Base-by-base conservation (phyloP, 2,888 invertebrate genomes). In the Apamea epomidion region DNA sequence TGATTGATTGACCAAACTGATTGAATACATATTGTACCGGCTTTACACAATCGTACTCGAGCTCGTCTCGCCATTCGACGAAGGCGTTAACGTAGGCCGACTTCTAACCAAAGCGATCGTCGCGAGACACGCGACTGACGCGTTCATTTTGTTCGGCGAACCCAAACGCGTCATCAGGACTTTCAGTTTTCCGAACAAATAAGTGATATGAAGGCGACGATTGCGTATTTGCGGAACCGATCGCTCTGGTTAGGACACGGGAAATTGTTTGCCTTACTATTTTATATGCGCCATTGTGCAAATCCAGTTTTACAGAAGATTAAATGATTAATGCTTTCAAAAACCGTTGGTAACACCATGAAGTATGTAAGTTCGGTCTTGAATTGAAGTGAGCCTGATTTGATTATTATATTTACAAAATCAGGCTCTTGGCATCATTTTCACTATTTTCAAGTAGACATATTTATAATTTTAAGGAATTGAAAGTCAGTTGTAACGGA, bases 381-480 rank as follows among this genome's bases (percentile, higher is more conserved):
- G 54, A 69, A 69, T 67, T 76, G 25, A 60, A 72, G n/a, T 76
- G 64, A 77, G 51, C 60, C 78, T 75, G 84, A 87, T 81, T 87
- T 86, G 70, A 72, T 80, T 68, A 82, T 60, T 69, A 42, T 84
- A 87, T 87, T 73, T 81, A 89, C 87, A 84, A 86, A 74, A 86
- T 76, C 78, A 80, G 81, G 78, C 58, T 42, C 54, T 71, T 37
- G 29, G 37, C 18, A 64, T 21, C 10, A 67, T 85, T 87, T 87
- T 78, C 78, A 21, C 85, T 80, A 78, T 51, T 82, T 87, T 82
- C 88, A 87, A 87, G 75, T 79, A 25, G 5, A 62, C 10, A 29
- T 60, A 5, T 32, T 48, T 14, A 12, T 37, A 37, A 51, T 62
- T 75, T 60, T 51, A 12, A 18, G 8, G 18, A 51, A 42, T 45